Evolutionary conservation across 1,140 invertebrate species (phyloP), one percentile per base, ranked within the genome.

Genomic region (Pantala flavescens): DNA sequence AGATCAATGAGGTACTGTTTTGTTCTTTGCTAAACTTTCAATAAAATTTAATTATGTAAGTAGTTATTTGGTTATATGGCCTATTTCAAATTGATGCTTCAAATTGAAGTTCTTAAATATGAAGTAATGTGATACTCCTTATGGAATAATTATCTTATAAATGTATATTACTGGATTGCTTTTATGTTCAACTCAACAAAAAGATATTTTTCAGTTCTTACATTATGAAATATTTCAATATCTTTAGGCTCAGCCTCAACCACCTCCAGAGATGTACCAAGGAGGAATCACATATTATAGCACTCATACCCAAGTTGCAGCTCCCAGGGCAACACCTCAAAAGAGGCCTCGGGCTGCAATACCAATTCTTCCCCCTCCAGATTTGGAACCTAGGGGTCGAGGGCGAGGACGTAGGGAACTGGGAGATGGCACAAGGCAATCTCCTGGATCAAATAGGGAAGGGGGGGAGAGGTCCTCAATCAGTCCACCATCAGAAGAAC

Each of bases 251-350:
- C 49, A 73, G 23, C 76, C 77, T 0, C 71, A 74, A 43, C 79
- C 77, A n/a, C 80, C 82, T 12, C 49, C 49, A 16, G 84, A 84
- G 76, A 74, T 84, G 23, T 84, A 83, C 76, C 80, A 83, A 36
- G 82, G 80, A 70, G 84, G 84, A n/a, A 82, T 84, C 14, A 84
- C 82, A 9, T 85, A 85, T 75, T 85, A 85, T 78, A 83, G 80
- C 75, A 81, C 84, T n/a, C 83, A 83, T 74, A 81, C 77, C 74
- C 84, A 85, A 75, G 78, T 80, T 3, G 75, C 75, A 1, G 71
- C 42, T 36, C 80, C 80, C 10, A 73, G 82, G 36, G 76, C 76
- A 24, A 79, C 77, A 14, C 77, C 79, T 3, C 76, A 78, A 23
- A 82, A 84, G 63, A 74, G 84, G 71, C 81, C 83, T 19, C 84